Evolutionary conservation across 2,888 invertebrate species (phyloP).

Genomic region (Patella depressa): DNA sequence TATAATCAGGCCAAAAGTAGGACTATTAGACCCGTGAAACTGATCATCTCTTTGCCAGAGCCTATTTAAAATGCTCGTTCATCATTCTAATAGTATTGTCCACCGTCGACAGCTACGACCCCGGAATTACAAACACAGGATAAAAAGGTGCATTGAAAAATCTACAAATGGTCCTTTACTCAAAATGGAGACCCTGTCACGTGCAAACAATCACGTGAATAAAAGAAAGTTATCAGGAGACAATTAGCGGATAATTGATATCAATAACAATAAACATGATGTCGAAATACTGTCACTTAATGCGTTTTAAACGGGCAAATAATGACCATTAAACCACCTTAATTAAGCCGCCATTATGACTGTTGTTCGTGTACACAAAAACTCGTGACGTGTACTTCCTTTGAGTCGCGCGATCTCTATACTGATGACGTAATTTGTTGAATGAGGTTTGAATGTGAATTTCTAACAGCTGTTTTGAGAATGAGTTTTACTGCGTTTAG

Average conservation of each 20-base stretch:
- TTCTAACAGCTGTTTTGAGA: neutral
- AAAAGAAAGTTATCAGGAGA: slow-evolving; percentile 20
- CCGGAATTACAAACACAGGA: neutral
- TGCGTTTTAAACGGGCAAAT: slow-evolving; percentile 24
- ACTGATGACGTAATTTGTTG: neutral
- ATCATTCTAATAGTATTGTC: slow-evolving; percentile 10
- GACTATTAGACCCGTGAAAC: neutral
- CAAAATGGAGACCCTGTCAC: slow-evolving; percentile 8
- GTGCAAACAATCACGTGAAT: slow-evolving; percentile 26
- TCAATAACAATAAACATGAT: slow-evolving; percentile 26
- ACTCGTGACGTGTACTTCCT: slow-evolving; percentile 9
- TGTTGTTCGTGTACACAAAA: neutral
- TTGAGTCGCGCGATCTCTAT: slow-evolving; percentile 7
- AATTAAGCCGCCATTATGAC: slow-evolving; percentile 7
- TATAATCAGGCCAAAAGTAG: neutral
- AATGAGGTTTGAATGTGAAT: neutral
- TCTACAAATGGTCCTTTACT: neutral
- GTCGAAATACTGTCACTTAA: slow-evolving; percentile 17
- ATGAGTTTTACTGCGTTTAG: slow-evolving; percentile 5
- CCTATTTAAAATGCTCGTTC: neutral
- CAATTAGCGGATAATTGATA: slow-evolving; percentile 27
- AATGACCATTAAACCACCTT: slow-evolving; percentile 15
- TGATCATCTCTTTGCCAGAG: neutral
- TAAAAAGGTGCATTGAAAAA: neutral
- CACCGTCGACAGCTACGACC: neutral